phyloP scores from a whole-genome alignment of 2,797 vertebrate genomes.

The Hydrolagus colliei region DNA sequence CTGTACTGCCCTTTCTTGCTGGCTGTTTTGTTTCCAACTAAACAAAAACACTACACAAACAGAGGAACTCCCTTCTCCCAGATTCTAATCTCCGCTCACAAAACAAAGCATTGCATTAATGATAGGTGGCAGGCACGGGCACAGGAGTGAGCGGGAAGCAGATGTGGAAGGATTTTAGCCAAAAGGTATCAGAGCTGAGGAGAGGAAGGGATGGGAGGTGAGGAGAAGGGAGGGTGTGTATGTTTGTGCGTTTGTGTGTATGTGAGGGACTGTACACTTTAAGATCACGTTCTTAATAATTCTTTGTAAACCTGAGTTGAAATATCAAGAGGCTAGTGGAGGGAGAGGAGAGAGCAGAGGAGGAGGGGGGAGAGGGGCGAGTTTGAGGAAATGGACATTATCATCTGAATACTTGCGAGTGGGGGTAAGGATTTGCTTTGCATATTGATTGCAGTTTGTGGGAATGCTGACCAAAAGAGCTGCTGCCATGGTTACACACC shows the following conservation, averaged over 20 bases:
- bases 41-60: slow-evolving; percentile 3
- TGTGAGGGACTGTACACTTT: no score
- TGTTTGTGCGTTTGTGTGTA: no score
- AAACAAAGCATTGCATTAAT: slow-evolving; percentile 25
- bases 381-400: neutral
- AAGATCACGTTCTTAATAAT: slow-evolving; percentile 25
- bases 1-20: neutral
- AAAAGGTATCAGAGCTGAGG: neutral
- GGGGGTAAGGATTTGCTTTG: neutral
- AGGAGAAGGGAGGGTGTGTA: no score
- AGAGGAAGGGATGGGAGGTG: no score
- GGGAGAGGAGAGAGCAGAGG: no score
- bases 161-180: slow-evolving; percentile 15
- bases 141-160: neutral
- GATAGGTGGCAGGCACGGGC: slow-evolving; percentile 20
- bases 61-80: slow-evolving; percentile 10
- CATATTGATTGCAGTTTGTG: slow-evolving; percentile 27
- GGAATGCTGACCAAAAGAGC: slow-evolving; percentile 48
- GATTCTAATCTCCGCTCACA: slow-evolving; percentile 22
- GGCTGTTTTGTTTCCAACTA: neutral
- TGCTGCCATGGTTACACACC: slow-evolving; percentile 55
- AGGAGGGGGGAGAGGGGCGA: no score
- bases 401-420: slow-evolving; percentile 25
- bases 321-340: neutral
- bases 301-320: neutral